Evolutionary conservation across 2,888 invertebrate species (phyloP), one percentile per base, ranked within the genome.

Genomic region (Cantharis lateralis): DNA sequence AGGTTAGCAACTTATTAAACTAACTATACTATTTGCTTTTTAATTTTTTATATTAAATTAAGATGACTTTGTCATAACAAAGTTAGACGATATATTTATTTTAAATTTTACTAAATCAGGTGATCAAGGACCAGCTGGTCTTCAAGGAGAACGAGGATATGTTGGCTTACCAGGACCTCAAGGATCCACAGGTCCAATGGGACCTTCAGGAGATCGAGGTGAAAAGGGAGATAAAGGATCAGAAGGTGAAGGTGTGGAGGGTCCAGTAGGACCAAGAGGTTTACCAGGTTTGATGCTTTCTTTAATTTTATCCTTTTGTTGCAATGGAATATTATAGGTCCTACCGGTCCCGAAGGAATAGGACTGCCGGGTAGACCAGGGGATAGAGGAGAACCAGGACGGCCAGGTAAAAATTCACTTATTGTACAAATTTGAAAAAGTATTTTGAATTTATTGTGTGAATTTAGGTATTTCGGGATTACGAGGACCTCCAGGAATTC

Each of bases 231-330:
- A 95, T 15, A 88, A 92, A 81, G 93, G 91, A 28, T 89, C 91
- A 0, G 92, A 94, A 84, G 96, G 96, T 0, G 88, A 93, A 3
- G 95, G 96, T 0, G 84, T 92, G 15, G 94, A 94, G 83, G 96
- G 96, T 0, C 91, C 92, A 1, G 90, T 91, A 72, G 96, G 96
- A 3, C 91, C 91, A 0, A 90, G 91, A 79, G 96, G 96, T 64
- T 83, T 89, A 74, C 90, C 91, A 88, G 95, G 95, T 93, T 87
- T 83, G 77, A 48, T 81, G 26, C 10, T 32, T 28, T 70, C 1
- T 24, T 24, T 16, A 69, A 32, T 18, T 69, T 15, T n/a, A n/a
- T 62, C 0, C 15, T 9, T 16, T 32, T n/a, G 15, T 18, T 70
- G 48, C 16, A 48, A 32, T 15, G 20, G 3, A 32, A 72, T 61